These are phyloP conservation scores for Leptopilina myrica DNA, from an alignment of 2,888 invertebrate species.

Conservation along the genomic window DNA sequence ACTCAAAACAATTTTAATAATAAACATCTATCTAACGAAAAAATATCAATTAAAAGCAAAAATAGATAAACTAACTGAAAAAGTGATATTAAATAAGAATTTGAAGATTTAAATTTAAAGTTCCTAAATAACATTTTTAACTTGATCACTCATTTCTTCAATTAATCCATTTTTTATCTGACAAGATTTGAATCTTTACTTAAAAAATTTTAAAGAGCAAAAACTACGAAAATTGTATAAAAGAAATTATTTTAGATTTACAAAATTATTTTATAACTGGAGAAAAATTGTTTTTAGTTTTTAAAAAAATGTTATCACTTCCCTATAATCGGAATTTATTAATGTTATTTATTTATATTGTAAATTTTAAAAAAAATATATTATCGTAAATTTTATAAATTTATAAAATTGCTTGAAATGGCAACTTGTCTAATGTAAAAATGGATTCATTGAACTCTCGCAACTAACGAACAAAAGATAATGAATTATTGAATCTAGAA, in stretches of 20 bases:
- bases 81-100: background rate
- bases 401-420: background rate
- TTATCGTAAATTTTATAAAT: background rate
- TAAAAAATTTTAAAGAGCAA: background rate
- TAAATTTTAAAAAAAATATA: background rate
- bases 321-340: too few species aligned
- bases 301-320: too few species aligned
- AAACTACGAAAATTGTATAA: background rate
- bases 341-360: background rate
- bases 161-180: conserved; percentile 3
- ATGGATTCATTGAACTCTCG: conserved; percentile 14
- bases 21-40: too few species aligned
- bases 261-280: too few species aligned
- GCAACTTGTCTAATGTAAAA: conserved; percentile 2
- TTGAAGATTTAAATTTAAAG: background rate
- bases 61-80: too few species aligned
- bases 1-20: too few species aligned
- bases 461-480: background rate
- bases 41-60: too few species aligned
- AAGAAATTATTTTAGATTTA: background rate
- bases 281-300: too few species aligned
- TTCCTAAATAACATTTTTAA: background rate
- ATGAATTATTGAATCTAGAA: conserved; percentile 10
- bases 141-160: background rate
- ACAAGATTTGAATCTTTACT: background rate